Evolutionary conservation across 2,888 invertebrate genomes (phyloP).

Genomic region (Gibbula magus): DNA sequence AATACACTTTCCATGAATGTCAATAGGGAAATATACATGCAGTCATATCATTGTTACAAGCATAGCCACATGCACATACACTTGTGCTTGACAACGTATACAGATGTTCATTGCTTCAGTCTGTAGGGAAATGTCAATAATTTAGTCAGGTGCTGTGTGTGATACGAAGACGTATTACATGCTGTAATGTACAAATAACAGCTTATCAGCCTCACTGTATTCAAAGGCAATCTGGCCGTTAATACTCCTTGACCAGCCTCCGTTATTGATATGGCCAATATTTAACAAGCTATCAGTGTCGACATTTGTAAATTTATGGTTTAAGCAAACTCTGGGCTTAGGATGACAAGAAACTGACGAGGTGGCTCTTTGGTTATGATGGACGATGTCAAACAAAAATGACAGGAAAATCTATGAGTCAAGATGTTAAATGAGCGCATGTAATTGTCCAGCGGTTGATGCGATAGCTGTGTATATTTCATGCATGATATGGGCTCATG

Average conservation of each 20-base stretch:
- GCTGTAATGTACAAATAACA: neutral
- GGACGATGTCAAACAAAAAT: constrained; percentile 6
- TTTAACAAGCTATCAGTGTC: constrained; percentile 25
- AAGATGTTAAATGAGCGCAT: neutral
- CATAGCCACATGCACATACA: too few relatives aligned
- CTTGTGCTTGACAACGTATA: too few relatives aligned
- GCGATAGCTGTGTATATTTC: neutral
- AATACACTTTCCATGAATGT: neutral
- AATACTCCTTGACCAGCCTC: neutral
- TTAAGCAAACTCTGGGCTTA: neutral
- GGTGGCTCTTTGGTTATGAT: neutral
- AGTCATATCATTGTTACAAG: neutral
- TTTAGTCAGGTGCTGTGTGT: neutral
- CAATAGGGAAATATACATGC: neutral
- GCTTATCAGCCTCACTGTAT: neutral
- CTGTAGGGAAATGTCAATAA: neutral
- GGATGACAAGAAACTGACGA: neutral
- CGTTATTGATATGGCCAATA: constrained; percentile 13
- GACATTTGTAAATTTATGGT: constrained; percentile 5
- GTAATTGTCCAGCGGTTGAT: neutral
- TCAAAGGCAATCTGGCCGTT: neutral
- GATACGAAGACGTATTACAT: neutral
- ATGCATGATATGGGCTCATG: neutral
- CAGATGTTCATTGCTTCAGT: neutral
- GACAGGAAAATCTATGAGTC: constrained; percentile 13